Conservation (phyloP, 2,888 invertebrate species). For the Empis livida region DNA sequence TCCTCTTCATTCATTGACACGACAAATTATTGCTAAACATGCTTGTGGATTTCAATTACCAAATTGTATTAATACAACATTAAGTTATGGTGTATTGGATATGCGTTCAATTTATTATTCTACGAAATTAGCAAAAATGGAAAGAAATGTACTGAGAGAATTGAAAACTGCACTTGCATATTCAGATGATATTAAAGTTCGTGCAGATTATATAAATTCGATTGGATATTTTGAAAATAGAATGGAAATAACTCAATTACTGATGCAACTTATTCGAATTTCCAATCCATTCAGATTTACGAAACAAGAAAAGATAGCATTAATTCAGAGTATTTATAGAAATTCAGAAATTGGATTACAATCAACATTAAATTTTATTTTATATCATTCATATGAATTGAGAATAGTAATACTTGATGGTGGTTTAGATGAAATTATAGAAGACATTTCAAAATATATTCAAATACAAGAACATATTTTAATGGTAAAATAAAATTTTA, state of each 20-base stretch:
- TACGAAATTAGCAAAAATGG: background rate
- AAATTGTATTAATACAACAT: background rate
- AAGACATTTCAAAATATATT: no score
- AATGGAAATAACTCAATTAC: background rate
- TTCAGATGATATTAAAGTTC: background rate
- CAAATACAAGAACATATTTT: no score
- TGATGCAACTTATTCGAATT: no score
- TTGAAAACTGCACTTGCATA: background rate
- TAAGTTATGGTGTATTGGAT: background rate
- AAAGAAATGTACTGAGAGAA: background rate
- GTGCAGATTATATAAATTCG: background rate
- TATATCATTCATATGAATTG: no score
- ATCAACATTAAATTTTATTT: no score
- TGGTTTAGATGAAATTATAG: no score
- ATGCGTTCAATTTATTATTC: background rate
- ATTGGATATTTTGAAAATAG: background rate
- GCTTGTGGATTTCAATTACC: background rate
- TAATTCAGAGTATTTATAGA: no score
- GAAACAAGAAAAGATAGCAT: no score
- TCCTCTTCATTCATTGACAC: background rate
- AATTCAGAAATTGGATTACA: no score
- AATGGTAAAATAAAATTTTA: no score
- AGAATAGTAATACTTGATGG: no score
- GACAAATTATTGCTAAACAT: background rate
- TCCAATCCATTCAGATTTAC: no score